phyloP scores from a whole-genome alignment of 2,888 invertebrate species.

The Drosophila mulleri region DNA sequence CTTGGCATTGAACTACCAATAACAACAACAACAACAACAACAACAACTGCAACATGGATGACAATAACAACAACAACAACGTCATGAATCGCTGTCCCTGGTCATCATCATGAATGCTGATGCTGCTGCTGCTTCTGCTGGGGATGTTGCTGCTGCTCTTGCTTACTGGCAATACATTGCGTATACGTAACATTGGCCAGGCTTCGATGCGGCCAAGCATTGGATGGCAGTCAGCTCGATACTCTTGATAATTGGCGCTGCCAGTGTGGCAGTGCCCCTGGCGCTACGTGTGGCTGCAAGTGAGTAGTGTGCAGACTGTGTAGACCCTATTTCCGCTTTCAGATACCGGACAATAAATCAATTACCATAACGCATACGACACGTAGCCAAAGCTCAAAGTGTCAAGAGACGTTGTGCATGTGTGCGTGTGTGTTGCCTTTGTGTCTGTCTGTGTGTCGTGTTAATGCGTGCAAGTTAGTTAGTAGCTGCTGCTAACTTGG shows the following conservation, averaged over 20 bases:
- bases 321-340: conserved; percentile 5
- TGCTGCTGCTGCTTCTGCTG: conserved; percentile 22
- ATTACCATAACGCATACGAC: conserved; percentile 76
- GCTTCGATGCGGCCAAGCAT: conserved; percentile 88
- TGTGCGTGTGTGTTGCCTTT: conserved; percentile 9
- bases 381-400: conserved; percentile 47
- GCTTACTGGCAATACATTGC: conserved; percentile 46
- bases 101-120: conserved; percentile 69
- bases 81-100: conserved; percentile 51
- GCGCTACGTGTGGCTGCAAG: conserved; percentile 90
- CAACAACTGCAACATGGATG: conserved; percentile 42
- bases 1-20: conserved; percentile 79
- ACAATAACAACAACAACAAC: conserved; percentile 41
- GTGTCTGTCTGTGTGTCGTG: conserved; percentile 35
- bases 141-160: conserved; percentile 10
- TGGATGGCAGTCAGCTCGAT: conserved; percentile 92
- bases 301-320: conserved; percentile 68
- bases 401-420: conserved; percentile 17
- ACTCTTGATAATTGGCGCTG: conserved; percentile 91
- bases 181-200: conserved; percentile 79
- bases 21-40: conserved; percentile 62
- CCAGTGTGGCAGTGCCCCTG: conserved; percentile 92
- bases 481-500: conserved; percentile 45
- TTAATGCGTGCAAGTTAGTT: conserved; percentile 65
- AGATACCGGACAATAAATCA: conserved; percentile 72